Percentiles rank a stretch among this genome's conserved stretches.
Conservation (phyloP, 2,113 vertebrate genomes). For the Dromaius novaehollandiae region DNA sequence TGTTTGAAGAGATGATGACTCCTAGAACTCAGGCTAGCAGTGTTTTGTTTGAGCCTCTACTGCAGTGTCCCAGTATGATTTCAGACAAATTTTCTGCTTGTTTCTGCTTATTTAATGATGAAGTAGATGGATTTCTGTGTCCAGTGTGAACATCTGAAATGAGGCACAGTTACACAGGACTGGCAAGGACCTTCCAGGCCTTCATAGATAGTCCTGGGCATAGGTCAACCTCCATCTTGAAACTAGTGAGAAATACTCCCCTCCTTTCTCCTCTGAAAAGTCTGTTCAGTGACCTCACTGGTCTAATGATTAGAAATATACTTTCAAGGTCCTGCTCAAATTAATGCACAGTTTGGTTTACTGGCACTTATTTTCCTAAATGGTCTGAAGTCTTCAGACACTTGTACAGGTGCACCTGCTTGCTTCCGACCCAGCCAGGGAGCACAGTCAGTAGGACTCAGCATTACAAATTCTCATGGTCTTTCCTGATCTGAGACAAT, state of each 20-base stretch:
- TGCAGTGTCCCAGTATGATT: background rate
- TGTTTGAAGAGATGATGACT: background rate
- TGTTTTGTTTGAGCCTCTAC: background rate
- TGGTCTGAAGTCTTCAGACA: background rate
- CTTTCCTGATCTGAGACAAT: background rate
- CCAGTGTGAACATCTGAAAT: background rate
- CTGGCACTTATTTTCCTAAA: background rate
- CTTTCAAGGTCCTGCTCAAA: background rate
- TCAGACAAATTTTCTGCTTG: background rate
- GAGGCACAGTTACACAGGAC: background rate
- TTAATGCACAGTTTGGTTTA: background rate
- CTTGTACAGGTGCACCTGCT: background rate
- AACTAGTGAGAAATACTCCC: background rate
- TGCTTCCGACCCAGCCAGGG: background rate
- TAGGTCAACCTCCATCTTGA: background rate
- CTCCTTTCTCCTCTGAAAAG: background rate
- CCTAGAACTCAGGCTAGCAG: background rate
- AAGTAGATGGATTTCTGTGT: background rate
- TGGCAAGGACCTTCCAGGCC: background rate
- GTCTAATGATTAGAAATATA: background rate
- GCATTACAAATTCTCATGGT: background rate
- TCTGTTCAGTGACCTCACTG: background rate
- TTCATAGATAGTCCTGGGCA: background rate
- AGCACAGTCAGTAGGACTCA: background rate
- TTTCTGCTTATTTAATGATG: background rate